Base-by-base conservation (phyloP, 2,797 vertebrate genomes). In the Harpagifer antarcticus region DNA sequence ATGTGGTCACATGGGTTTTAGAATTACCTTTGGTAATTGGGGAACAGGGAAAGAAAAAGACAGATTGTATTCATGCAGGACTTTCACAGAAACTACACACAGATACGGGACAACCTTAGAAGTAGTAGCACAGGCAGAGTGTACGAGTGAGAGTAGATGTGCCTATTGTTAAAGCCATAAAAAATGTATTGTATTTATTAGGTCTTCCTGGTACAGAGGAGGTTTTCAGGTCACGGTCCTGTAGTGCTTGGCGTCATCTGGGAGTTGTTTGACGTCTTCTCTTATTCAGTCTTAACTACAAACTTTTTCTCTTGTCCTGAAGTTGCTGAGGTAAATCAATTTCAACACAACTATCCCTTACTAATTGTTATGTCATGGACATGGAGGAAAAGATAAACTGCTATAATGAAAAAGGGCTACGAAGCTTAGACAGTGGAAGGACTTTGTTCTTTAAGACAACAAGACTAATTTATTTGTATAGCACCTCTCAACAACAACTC, bases 1-100 rank as follows among this genome's bases (percentile, higher is more conserved):
- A 82, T 79, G 69, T 74, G 74, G 64, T 82, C 84, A 82, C 63
- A 68, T 74, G 63, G 68, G 44, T 13, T 53, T 70, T 53, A 61
- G 74, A 74, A 65, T 78, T 79, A 74, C 63, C 50, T 81, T 40
- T 27, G 62, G 70, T 76, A 76, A 83, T 65, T 78, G 72, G 76
- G 31, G 47, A 77, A 65, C 53, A 48, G 65, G 42, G 56, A 62
- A 59, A 67, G 67, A 63, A 72, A 60, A 56, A 58, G 60, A 62
- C 55, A 69, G 69, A 84, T 62, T 63, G 64, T 43, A 70, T 78
- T 80, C 56, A 71, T 77, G 48, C 61, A 67, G 60, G 55, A 68
- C 23, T 57, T 31, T 27, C 27, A 27, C 27, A 27, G 27, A 27
- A 27, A 27, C 27, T 27, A 27, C 27, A 43, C 57, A 63, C 33